These are phyloP conservation scores for Genyomyrus donnyi DNA, from an alignment of 2,113 vertebrate genomes.

Conservation along the genomic window DNA sequence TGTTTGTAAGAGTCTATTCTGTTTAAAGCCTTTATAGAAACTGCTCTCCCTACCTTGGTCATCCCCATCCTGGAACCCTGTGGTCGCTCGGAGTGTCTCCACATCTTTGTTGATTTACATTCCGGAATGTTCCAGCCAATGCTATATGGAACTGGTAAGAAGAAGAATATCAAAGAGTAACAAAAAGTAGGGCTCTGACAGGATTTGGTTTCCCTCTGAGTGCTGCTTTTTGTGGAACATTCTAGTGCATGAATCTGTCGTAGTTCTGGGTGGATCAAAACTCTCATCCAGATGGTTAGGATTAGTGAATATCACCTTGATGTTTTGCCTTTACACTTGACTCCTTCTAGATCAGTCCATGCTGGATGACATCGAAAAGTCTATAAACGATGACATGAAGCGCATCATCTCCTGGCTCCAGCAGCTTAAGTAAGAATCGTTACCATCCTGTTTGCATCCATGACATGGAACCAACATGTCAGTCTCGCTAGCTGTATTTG, in stretches of 20 bases:
- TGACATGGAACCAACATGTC: no score
- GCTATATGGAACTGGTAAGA: conserved; percentile 91
- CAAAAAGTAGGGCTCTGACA: no score
- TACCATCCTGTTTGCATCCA: background rate
- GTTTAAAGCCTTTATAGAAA: conserved; percentile 83
- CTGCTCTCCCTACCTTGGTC: conserved; percentile 85
- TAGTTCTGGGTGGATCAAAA: background rate
- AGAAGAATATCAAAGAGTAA: background rate
- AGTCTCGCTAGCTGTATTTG: background rate
- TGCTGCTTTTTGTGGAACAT: background rate
- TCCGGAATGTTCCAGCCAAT: conserved; percentile 97
- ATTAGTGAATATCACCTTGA: background rate
- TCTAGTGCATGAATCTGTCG: background rate
- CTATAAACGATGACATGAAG: conserved; percentile 93
- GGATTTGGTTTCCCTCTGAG: background rate
- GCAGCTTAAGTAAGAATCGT: conserved; percentile 77
- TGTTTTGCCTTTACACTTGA: background rate
- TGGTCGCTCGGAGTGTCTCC: conserved; percentile 89
- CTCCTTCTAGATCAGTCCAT: conserved; percentile 73
- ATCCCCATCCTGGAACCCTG: conserved; percentile 94
- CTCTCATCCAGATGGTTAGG: background rate
- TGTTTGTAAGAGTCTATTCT: conserved; percentile 1
- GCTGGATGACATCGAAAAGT: conserved; percentile 91
- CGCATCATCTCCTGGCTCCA: conserved; percentile 87
- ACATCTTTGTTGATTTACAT: conserved; percentile 96